Evolutionary conservation across 2,888 invertebrate species (phyloP).

Genomic region (Ceratothoa steindachneri): DNA sequence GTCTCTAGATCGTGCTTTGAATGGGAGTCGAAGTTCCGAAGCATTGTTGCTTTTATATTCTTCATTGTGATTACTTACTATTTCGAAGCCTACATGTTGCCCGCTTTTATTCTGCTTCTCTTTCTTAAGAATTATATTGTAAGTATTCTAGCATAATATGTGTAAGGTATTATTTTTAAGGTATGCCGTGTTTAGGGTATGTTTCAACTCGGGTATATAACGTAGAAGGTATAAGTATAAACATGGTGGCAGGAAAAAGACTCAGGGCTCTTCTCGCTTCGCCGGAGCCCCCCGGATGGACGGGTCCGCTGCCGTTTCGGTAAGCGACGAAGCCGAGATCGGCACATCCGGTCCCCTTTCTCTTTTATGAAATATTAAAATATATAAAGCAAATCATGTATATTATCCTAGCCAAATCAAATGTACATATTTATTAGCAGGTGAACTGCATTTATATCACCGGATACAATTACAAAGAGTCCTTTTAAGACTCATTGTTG

Average conservation of each 20-base stretch:
- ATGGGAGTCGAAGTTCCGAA: slow-evolving; percentile 88
- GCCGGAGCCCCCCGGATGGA: too few relatives aligned
- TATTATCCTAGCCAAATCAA: too few relatives aligned
- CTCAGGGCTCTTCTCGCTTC: too few relatives aligned
- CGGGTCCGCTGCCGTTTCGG: too few relatives aligned
- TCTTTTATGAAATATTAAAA: too few relatives aligned
- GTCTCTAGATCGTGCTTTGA: slow-evolving; percentile 82
- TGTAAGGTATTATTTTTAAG: neutral
- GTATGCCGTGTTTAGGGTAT: neutral
- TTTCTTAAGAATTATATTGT: slow-evolving; percentile 71
- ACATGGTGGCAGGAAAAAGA: neutral
- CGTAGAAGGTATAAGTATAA: neutral
- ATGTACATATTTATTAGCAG: too few relatives aligned
- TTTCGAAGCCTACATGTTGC: slow-evolving; percentile 93
- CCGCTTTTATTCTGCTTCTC: slow-evolving; percentile 71
- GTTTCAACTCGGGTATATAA: neutral
- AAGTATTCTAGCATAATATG: slow-evolving; percentile 21
- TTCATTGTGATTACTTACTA: slow-evolving; percentile 88
- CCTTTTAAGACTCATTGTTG: too few relatives aligned
- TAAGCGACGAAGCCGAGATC: too few relatives aligned
- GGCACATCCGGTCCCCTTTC: too few relatives aligned
- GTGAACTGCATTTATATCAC: too few relatives aligned
- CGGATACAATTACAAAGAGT: too few relatives aligned
- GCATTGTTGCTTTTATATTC: slow-evolving; percentile 72
- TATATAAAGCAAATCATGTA: too few relatives aligned